Evolutionary conservation across 1,140 invertebrate genomes (phyloP).

Genomic region (Drosophila varians): DNA sequence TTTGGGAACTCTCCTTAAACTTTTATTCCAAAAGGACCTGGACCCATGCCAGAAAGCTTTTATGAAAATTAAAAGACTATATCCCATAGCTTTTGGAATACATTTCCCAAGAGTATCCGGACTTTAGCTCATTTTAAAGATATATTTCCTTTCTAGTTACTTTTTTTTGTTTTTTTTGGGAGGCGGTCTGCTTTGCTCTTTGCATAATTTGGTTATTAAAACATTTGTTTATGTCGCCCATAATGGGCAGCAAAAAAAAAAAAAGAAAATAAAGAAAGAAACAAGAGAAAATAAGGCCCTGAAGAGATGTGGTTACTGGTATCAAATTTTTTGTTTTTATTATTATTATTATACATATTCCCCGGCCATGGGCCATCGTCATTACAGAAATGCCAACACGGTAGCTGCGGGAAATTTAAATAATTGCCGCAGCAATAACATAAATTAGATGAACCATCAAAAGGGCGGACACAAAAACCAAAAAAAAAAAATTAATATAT

Average conservation of each 20-base stretch:
- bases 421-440: constrained; percentile 31
- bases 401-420: constrained; percentile 35
- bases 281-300: background rate
- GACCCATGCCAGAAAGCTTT: too few species aligned
- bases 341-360: constrained; percentile 12
- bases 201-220: constrained; percentile 79
- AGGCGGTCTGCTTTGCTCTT: constrained; percentile 22
- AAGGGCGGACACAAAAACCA: background rate
- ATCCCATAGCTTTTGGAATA: too few species aligned
- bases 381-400: constrained; percentile 13
- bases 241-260: constrained; percentile 55
- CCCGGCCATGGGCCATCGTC: constrained; percentile 10
- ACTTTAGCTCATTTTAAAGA: background rate
- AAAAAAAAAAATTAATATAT: too few species aligned
- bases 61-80: too few species aligned
- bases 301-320: background rate
- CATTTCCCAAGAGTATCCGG: background rate
- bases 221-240: constrained; percentile 74
- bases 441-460: constrained; percentile 26
- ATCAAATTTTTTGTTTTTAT: background rate
- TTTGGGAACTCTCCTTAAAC: too few species aligned
- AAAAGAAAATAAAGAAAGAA: constrained; percentile 23
- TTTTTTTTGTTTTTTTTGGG: background rate
- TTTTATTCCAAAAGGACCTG: too few species aligned
- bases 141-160: background rate